Evolutionary conservation across 2,113 vertebrate genomes (phyloP).

Genomic region (Saimiri boliviensis): DNA sequence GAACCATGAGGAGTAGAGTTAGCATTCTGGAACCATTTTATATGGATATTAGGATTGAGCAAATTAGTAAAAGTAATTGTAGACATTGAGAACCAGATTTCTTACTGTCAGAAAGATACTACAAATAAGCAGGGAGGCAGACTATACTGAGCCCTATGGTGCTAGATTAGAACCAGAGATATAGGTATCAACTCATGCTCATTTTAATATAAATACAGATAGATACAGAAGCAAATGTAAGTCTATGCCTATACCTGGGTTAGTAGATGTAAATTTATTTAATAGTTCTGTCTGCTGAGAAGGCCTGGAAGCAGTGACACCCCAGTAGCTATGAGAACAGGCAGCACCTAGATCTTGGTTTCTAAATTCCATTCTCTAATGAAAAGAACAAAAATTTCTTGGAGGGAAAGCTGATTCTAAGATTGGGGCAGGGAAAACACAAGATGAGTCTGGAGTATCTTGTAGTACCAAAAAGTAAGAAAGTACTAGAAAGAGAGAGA

Average conservation of each 20-base stretch:
- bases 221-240: background rate
- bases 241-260: background rate
- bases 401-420: background rate
- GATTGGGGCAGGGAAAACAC: background rate
- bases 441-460: background rate
- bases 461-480: background rate
- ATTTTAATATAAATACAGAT: background rate
- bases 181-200: background rate
- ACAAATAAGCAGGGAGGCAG: background rate
- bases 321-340: background rate
- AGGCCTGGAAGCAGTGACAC: background rate
- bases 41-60: background rate
- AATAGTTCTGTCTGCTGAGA: background rate
- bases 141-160: background rate
- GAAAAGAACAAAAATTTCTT: background rate
- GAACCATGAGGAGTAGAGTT: background rate
- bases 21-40: background rate
- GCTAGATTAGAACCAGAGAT: background rate
- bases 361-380: background rate
- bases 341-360: background rate
- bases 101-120: background rate
- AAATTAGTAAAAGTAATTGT: background rate
- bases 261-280: background rate
- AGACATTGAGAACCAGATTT: background rate
- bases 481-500: too few species aligned